Evolutionary conservation across 2,888 invertebrate genomes (phyloP).

Genomic region (Sceliomorpha sp.): DNA sequence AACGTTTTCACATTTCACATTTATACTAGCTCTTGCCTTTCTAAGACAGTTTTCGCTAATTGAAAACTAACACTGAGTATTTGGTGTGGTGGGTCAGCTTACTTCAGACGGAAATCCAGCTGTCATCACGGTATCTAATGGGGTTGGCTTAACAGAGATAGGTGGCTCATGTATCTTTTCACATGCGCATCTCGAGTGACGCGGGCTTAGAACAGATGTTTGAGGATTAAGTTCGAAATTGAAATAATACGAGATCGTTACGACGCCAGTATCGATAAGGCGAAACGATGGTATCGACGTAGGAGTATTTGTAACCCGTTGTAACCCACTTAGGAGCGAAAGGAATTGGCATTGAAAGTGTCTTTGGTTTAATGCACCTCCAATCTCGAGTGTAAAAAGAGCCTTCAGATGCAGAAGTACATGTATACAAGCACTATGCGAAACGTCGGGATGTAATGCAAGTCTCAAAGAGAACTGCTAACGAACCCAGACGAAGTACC

Average conservation of each 20-base stretch:
- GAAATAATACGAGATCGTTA: neutral
- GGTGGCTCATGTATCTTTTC: too few species aligned
- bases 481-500: constrained; percentile 6
- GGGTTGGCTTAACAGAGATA: neutral
- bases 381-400: constrained; percentile 1
- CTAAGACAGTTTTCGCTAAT: too few species aligned
- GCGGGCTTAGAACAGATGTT: constrained; percentile 3
- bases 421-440: neutral
- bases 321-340: constrained; percentile 51
- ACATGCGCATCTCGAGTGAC: neutral
- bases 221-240: constrained; percentile 1
- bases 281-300: neutral
- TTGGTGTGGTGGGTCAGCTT: neutral
- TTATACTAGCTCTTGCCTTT: too few species aligned
- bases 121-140: neutral
- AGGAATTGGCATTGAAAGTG: constrained; percentile 61
- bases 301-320: neutral
- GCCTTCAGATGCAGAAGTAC: neutral
- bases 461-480: constrained; percentile 8
- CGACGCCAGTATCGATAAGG: neutral
- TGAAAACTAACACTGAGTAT: neutral
- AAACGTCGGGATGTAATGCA: constrained; percentile 3
- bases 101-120: neutral
- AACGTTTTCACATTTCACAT: too few species aligned
- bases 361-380: constrained; percentile 51